Conservation (phyloP, 2,888 invertebrate genomes). For the Cheilosia soror region DNA sequence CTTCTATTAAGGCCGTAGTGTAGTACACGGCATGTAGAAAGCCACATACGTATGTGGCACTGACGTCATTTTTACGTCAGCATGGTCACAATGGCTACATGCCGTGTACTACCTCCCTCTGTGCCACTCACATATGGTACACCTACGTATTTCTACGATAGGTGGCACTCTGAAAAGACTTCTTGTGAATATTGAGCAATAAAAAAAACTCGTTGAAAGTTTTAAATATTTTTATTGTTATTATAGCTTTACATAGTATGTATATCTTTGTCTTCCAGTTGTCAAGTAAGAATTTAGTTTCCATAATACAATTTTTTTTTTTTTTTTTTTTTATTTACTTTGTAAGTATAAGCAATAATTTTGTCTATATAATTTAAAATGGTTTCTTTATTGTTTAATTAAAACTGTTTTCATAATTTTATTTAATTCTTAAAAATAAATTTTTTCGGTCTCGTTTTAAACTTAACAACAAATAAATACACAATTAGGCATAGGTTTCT, state of each 20-base stretch:
- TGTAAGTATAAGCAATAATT: conserved; percentile 65
- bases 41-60: no score
- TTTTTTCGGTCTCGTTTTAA: conserved; percentile 70
- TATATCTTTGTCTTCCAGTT: conserved; percentile 70
- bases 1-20: no score
- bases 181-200: no score
- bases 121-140: no score
- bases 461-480: conserved; percentile 77
- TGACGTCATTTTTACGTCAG: no score
- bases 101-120: no score
- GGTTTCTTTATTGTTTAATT: conserved; percentile 30
- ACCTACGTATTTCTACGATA: no score
- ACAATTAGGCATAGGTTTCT: conserved; percentile 64
- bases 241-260: conserved; percentile 66
- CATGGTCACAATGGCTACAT: no score
- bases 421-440: conserved; percentile 64
- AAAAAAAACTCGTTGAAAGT: conserved; percentile 14
- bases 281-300: conserved; percentile 67
- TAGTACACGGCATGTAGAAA: no score
- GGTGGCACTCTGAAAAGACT: no score
- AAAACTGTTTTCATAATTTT: conserved; percentile 7
- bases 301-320: conserved; percentile 55
- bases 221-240: conserved; percentile 69
- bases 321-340: conserved; percentile 47
- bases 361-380: conserved; percentile 59